Percentiles rank a stretch among this genome's conserved stretches.
phyloP scores from a whole-genome alignment of 2,888 invertebrate genomes.

The Dynastes tityus region DNA sequence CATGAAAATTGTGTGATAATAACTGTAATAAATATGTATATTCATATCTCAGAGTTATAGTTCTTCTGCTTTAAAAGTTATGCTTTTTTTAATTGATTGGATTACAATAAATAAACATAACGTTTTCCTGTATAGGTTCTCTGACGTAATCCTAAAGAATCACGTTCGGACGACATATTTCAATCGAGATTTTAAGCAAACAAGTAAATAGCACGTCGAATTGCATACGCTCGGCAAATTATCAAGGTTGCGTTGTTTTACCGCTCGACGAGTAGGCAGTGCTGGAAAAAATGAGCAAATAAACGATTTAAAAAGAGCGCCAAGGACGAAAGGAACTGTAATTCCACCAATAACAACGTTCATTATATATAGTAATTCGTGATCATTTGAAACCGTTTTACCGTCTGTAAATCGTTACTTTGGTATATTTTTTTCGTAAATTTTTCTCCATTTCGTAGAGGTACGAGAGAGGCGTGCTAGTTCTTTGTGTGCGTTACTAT shows the following conservation, averaged over 20 bases:
- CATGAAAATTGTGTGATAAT: no score
- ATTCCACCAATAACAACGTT: slow-evolving; percentile 1
- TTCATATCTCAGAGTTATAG: no score
- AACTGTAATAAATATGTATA: no score
- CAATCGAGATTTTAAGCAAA: slow-evolving; percentile 1
- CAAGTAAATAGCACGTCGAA: not conserved
- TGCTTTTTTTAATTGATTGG: no score
- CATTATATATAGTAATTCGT: slow-evolving; percentile 4
- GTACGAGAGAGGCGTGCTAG: no score
- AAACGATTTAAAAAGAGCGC: slow-evolving; percentile 9
- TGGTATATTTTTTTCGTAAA: not conserved
- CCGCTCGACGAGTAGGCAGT: not conserved
- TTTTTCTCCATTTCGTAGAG: not conserved
- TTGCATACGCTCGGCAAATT: not conserved
- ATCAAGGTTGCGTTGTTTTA: slow-evolving; percentile 22
- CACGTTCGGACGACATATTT: not conserved
- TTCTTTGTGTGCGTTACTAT: no score
- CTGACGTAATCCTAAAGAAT: not conserved
- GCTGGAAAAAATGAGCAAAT: slow-evolving; percentile 10
- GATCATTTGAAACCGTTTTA: not conserved
- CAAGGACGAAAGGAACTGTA: slow-evolving; percentile 26
- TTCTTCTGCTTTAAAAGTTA: no score
- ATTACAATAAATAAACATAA: no score
- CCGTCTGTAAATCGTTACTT: not conserved
- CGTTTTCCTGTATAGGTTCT: no score